Conservation (phyloP, 1,140 invertebrate genomes). For the Anastatus disparis region DNA sequence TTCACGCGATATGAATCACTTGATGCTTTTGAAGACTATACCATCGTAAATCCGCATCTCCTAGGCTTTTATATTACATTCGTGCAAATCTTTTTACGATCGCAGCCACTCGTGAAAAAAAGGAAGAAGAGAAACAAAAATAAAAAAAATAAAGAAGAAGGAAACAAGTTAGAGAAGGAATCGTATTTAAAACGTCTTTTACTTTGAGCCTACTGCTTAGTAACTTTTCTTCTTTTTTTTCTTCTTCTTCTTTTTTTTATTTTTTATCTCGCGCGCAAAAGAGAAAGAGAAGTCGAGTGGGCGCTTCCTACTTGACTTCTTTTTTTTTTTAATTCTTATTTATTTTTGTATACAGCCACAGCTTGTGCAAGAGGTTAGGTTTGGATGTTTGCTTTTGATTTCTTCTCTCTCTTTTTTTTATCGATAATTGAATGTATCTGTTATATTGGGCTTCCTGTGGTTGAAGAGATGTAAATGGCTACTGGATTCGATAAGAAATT, state of each 20-base stretch:
- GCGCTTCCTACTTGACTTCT: slow-evolving; percentile 32
- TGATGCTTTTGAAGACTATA: slow-evolving; percentile 10
- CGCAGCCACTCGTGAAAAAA: neutral
- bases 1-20: slow-evolving; percentile 42
- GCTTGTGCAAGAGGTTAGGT: no score
- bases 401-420: neutral
- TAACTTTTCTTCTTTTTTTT: neutral
- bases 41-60: slow-evolving; percentile 41
- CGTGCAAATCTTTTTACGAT: slow-evolving; percentile 35
- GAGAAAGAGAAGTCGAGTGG: slow-evolving; percentile 23
- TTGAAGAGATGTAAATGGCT: slow-evolving; percentile 1
- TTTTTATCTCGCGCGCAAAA: slow-evolving; percentile 30
- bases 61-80: slow-evolving; percentile 31
- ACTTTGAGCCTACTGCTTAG: neutral
- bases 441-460: neutral
- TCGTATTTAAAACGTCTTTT: slow-evolving; percentile 34
- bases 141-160: slow-evolving; percentile 1
- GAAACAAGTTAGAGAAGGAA: slow-evolving; percentile 25
- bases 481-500: slow-evolving; percentile 28
- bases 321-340: slow-evolving; percentile 25
- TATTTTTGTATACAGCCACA: no score
- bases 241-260: neutral
- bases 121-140: slow-evolving; percentile 8
- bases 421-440: slow-evolving; percentile 35
- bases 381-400: neutral